Evolutionary conservation across 2,797 vertebrate species (phyloP), one percentile per base, ranked within the genome.

Genomic region (Chelon labrosus): DNA sequence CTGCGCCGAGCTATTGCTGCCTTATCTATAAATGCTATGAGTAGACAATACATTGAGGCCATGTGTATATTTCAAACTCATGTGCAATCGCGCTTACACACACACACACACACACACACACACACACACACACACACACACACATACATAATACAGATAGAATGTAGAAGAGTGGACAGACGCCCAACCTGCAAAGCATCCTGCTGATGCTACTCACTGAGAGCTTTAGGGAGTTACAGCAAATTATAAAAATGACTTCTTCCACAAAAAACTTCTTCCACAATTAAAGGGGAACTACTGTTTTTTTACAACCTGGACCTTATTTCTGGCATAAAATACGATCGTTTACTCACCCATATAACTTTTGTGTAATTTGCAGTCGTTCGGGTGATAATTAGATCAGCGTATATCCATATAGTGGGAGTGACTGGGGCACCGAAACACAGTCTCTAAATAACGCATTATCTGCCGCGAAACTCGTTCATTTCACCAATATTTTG

Each of bases 1-100:
- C 90, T 86, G 84, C 54, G 54, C 77, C 72, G 86, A 84, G 66
- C 87, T 88, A 88, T 89, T 87, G 88, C 85, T 85, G 89, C 77
- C 82, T 85, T 85, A 71, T 78, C 63, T 88, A 81, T 74, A 82
- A 88, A 89, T 80, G 76, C 84, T 85, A 88, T 87, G 86, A 84
- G 90, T 84, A 85, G 83, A 89, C 85, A 81, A 89, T 73, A 88
- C 80, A 82, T 74, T 73, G 75, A 87, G 81, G 85, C 77, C 74
- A 61, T 84, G 70, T 77, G 75, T 73, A 78, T 75, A 75, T 70
- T 79, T 84, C 57, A 74, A 66, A 84, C 65, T 64, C 22, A 38
- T 27, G 50, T 55, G 14, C 65, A 37, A 37, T 2, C 41, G 14
- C 51, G 22, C 59, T 46, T 67, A 27, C 27, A 38, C 58, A 47